These are phyloP conservation scores for Poicephalus gulielmi DNA, from an alignment of 2,113 vertebrate species.

Conservation along the genomic window DNA sequence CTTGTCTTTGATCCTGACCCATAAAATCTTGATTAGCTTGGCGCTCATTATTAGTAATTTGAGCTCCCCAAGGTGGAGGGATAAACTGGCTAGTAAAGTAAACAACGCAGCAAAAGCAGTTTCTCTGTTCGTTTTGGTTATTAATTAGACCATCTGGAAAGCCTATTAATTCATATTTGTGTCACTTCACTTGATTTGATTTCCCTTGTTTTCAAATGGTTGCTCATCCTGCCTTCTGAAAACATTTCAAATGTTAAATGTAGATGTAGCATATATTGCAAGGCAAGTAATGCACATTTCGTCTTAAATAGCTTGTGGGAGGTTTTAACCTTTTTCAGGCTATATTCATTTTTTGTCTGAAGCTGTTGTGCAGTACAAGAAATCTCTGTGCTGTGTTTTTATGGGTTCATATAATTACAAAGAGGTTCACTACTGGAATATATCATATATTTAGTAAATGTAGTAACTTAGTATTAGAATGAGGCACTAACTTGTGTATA, in stretches of 20 bases:
- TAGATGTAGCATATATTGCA: neutral
- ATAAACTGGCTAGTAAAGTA: neutral
- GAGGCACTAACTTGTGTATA: neutral
- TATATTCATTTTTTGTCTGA: neutral
- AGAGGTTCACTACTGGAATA: neutral
- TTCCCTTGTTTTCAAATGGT: neutral
- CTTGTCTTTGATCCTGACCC: neutral
- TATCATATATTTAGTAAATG: neutral
- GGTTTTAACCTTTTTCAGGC: neutral
- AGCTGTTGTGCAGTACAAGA: neutral
- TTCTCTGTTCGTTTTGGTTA: neutral
- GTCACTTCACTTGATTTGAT: neutral
- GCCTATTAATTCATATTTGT: neutral
- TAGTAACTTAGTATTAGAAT: neutral
- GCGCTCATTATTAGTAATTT: neutral
- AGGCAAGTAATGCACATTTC: neutral
- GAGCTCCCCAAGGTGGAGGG: neutral
- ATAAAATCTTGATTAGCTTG: neutral
- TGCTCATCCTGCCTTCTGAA: neutral
- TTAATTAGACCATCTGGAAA: conserved; percentile 10
- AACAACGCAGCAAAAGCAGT: neutral
- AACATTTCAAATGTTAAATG: conserved; percentile 10
- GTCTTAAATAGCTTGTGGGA: conserved; percentile 6
- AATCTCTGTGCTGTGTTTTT: neutral
- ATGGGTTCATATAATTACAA: neutral